phyloP scores from a whole-genome alignment of 2,888 invertebrate genomes.

The Lobophora halterata region DNA sequence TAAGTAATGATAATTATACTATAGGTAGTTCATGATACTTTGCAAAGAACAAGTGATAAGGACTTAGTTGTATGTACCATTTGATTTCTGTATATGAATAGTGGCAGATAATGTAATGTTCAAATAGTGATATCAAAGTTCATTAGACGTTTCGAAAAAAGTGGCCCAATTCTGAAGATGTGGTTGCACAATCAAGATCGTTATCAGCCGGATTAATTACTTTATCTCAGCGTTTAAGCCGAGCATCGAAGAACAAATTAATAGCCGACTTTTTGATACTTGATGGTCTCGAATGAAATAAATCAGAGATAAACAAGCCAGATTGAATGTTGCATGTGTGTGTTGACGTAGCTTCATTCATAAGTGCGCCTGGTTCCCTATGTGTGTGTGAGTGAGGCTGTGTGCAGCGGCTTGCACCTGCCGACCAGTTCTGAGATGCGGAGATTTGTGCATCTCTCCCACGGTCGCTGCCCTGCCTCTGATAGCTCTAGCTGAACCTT shows the following conservation, averaged over 20 bases:
- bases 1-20: too few species aligned
- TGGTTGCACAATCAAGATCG: conserved; percentile 48
- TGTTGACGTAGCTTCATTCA: conserved; percentile 65
- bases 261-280: conserved; percentile 69
- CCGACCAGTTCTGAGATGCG: conserved; percentile 80
- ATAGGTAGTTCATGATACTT: conserved; percentile 24
- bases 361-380: conserved; percentile 64
- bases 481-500: conserved; percentile 69
- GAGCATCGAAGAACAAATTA: conserved; percentile 69
- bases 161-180: conserved; percentile 25
- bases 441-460: conserved; percentile 80
- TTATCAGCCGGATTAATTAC: conserved; percentile 69
- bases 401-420: conserved; percentile 65
- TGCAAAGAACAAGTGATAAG: conserved; percentile 12
- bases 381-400: conserved; percentile 41
- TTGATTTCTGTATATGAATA: not conserved
- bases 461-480: conserved; percentile 76
- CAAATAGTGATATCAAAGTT: conserved; percentile 8
- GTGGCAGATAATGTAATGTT: too few species aligned
- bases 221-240: conserved; percentile 68
- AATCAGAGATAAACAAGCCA: conserved; percentile 77
- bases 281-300: conserved; percentile 73
- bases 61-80: not conserved
- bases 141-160: conserved; percentile 14
- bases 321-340: conserved; percentile 53